Evolutionary conservation across 2,888 invertebrate species (phyloP).

Genomic region (Oxycera nigricornis): DNA sequence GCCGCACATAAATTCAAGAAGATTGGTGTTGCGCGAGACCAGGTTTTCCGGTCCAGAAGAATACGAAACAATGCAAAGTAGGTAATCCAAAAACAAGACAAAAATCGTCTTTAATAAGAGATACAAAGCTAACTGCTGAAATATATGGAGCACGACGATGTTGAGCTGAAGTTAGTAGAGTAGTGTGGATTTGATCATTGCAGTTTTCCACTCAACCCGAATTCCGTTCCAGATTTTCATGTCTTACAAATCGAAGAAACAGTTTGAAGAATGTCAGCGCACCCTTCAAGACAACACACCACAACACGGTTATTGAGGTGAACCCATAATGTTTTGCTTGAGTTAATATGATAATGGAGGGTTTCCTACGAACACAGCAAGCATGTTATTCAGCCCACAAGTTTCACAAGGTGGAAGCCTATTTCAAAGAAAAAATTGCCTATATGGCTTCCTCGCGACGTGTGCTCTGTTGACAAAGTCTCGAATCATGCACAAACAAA

Average conservation of each 20-base stretch:
- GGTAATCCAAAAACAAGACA: background rate
- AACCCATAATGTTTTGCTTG: background rate
- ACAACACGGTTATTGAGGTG: background rate
- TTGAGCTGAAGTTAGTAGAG: background rate
- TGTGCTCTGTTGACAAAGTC: no score
- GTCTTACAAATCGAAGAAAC: background rate
- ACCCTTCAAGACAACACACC: background rate
- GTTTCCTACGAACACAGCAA: background rate
- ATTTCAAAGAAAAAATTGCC: no score
- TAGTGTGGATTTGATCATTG: background rate
- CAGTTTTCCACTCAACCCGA: background rate
- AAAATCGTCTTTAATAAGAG: background rate
- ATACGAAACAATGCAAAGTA: background rate
- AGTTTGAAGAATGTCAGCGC: background rate
- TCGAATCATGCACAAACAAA: no score
- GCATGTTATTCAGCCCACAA: no score
- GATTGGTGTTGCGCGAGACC: background rate
- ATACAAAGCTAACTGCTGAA: slow-evolving; percentile 5
- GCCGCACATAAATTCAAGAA: background rate
- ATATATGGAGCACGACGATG: slow-evolving; percentile 2
- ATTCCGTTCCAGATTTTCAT: background rate
- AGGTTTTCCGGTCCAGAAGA: background rate
- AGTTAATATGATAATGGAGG: background rate
- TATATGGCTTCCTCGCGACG: no score
- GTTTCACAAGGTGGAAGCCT: no score